Base-by-base conservation (phyloP, 1,140 invertebrate species). In the Drosophila kikkawai region DNA sequence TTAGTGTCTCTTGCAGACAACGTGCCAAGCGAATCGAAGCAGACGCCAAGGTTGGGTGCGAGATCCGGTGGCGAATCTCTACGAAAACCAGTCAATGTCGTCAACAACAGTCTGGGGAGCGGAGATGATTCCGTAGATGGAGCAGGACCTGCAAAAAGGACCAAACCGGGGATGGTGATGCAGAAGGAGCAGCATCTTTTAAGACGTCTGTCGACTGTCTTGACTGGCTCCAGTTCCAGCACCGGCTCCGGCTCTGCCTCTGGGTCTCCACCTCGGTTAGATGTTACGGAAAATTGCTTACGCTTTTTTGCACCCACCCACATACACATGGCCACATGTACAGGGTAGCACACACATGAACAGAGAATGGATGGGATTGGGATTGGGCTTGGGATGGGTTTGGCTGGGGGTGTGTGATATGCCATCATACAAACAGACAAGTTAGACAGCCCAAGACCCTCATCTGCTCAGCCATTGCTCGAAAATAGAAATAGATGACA, bases 231-330 rank as follows among this genome's bases (percentile, higher is more conserved):
- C 36, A 39, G 53, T 39, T 56, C 53, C 53, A 56, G 53, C 53
- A 39, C 53, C 13, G 53, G 17, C 50, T 13, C n/a, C 4, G 50
- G 32, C 32, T 19, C 71, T 73, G 69, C 55, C 50, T 60, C 51
- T 57, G 50, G 57, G 39, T 50, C 70, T 67, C 61, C 48, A 80
- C 53, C 66, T 66, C 74, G 75, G 85, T 82, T 90, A 90, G 85
- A 90, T 90, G 86, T 90, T 90, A 90, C 82, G 86, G 85, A 90
- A 90, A 90, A 90, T 91, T 91, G 87, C 87, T 91, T 91, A 88
- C 88, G 88, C 80, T 91, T 91, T 91, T 91, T 90, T 85, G 84
- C 78, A 79, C 78, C 75, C 81, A 68, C 68, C 60, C 59, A 70
- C 73, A 73, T 75, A 41, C 44, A 64, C 51, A 70, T 48, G 76